These are phyloP conservation scores for Conger conger DNA, from an alignment of 2,113 vertebrate species.

Conservation along the genomic window DNA sequence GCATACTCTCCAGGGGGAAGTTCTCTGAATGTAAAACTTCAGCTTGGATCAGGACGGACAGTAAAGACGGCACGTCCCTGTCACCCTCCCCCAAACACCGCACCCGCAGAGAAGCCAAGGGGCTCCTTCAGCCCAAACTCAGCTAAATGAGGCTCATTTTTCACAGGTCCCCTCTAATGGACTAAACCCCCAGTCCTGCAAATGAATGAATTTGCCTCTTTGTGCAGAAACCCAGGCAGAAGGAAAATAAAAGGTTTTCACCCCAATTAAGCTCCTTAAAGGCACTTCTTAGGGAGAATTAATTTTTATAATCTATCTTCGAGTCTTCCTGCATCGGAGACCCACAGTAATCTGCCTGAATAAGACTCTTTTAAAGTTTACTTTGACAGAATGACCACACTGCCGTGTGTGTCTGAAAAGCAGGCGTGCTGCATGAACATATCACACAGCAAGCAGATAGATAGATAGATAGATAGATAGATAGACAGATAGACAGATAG, in stretches of 20 bases:
- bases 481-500: too few species aligned
- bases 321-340: neutral
- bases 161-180: neutral
- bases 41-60: too few species aligned
- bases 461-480: too few species aligned
- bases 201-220: neutral
- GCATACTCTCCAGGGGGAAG: neutral
- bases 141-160: neutral
- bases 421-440: neutral
- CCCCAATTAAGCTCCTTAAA: neutral
- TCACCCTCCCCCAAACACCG: too few species aligned
- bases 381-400: neutral
- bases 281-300: neutral
- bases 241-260: neutral
- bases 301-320: neutral
- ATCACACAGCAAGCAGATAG: neutral
- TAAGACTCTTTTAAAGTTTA: neutral
- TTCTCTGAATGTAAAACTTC: neutral
- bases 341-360: neutral
- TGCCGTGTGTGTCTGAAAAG: neutral
- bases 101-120: neutral
- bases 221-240: neutral
- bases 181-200: neutral
- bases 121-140: neutral
- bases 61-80: neutral